Evolutionary conservation across 2,797 vertebrate genomes (phyloP).

Genomic region (Hephaestus fuliginosus): DNA sequence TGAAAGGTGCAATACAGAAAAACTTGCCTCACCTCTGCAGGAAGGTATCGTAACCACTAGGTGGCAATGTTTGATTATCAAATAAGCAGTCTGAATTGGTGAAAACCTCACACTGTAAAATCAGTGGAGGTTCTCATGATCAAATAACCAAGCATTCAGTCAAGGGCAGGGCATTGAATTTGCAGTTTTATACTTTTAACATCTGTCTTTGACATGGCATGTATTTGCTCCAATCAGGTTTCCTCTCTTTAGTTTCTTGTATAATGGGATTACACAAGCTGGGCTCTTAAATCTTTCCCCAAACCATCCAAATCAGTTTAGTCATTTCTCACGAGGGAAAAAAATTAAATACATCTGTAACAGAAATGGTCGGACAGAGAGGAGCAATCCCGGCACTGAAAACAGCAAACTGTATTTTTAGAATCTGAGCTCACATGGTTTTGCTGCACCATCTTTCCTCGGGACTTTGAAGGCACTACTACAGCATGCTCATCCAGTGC

Average conservation of each 20-base stretch:
- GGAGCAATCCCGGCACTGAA: neutral
- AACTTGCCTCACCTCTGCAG: neutral
- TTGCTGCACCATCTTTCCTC: constrained; percentile 27
- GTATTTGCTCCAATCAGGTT: neutral
- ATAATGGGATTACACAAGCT: neutral
- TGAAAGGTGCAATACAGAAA: neutral
- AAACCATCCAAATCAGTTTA: neutral
- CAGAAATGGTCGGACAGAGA: neutral
- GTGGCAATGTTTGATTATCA: constrained; percentile 38
- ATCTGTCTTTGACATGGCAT: neutral
- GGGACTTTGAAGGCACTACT: neutral
- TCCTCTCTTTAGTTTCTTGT: neutral
- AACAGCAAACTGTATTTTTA: neutral
- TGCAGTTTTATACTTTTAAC: neutral
- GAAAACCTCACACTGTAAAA: neutral
- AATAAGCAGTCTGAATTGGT: neutral
- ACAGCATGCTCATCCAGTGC: accelerated
- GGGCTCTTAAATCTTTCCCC: neutral
- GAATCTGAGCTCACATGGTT: neutral
- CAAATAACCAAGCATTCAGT: neutral
- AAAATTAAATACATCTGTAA: neutral
- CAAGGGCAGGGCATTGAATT: neutral
- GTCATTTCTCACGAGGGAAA: neutral
- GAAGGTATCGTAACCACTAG: constrained; percentile 35
- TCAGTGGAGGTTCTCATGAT: neutral